These are phyloP conservation scores for Sterna hirundo DNA, from an alignment of 2,113 vertebrate genomes.

Conservation along the genomic window DNA sequence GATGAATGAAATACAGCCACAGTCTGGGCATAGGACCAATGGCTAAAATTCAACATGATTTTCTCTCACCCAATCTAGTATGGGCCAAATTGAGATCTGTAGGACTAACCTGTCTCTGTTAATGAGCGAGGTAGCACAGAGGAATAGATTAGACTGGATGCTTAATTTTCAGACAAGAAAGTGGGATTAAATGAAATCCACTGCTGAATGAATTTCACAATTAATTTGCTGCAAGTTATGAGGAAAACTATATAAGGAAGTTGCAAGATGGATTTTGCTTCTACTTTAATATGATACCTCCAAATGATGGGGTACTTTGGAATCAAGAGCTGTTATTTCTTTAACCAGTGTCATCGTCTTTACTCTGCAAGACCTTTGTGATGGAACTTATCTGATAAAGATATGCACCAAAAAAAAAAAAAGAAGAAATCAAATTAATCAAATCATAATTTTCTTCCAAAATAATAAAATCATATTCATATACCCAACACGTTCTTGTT, in stretches of 20 bases:
- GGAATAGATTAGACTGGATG: not conserved
- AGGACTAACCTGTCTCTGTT: not conserved
- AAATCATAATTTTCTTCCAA: not conserved
- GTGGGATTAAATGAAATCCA: not conserved
- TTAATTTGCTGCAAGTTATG: not conserved
- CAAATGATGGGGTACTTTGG: not conserved
- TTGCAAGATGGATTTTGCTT: not conserved
- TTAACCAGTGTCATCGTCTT: not conserved
- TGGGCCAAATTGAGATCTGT: not conserved
- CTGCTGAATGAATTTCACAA: not conserved
- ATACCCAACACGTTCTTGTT: not conserved
- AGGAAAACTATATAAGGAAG: not conserved
- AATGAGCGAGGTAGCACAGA: not conserved
- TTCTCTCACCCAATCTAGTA: not conserved
- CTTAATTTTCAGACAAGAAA: not conserved
- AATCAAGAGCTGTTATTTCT: not conserved
- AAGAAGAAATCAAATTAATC: not conserved
- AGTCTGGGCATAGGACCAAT: not conserved
- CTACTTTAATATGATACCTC: not conserved
- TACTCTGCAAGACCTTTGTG: not conserved
- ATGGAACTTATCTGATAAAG: not conserved
- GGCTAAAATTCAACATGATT: fast-evolving
- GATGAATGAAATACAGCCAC: not conserved
- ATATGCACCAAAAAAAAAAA: not conserved
- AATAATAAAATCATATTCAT: not conserved